Conservation (phyloP, 2,113 vertebrate genomes). For the Mirza zaza region DNA sequence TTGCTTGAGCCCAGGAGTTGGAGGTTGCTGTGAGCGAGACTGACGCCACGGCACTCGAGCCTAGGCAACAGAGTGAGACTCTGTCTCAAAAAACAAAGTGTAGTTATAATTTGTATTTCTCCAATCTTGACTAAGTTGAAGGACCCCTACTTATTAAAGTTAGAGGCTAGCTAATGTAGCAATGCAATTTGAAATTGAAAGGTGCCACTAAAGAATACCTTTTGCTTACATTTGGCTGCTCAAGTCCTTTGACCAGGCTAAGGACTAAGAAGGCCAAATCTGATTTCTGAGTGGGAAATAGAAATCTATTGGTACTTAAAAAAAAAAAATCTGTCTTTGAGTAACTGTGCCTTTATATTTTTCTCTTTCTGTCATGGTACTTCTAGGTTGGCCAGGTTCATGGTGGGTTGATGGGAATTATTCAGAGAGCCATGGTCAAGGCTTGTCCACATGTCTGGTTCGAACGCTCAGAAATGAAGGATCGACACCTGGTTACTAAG, state of each 20-base stretch:
- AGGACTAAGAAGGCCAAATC: not conserved
- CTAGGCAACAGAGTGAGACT: too few relatives aligned
- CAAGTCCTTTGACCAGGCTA: not conserved
- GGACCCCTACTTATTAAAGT: not conserved
- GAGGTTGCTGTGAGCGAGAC: too few relatives aligned
- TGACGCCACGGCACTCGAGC: too few relatives aligned
- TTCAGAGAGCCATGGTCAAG: slow-evolving; percentile 94
- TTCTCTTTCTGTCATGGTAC: slow-evolving; percentile 1
- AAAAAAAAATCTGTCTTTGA: not conserved
- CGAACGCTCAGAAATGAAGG: slow-evolving; percentile 95
- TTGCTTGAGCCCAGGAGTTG: too few relatives aligned
- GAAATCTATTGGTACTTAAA: not conserved
- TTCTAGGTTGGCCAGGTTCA: slow-evolving; percentile 95
- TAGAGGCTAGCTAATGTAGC: not conserved
- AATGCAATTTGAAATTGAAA: not conserved
- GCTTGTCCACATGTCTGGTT: slow-evolving; percentile 98
- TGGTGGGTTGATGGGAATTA: slow-evolving; percentile 93
- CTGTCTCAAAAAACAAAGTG: not conserved
- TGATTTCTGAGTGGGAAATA: not conserved
- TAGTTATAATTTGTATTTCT: slow-evolving; percentile 44
- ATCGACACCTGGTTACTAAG: slow-evolving; percentile 92
- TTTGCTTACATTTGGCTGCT: not conserved
- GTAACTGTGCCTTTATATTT: not conserved
- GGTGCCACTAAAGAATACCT: not conserved
- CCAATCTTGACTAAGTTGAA: not conserved